Conservation (phyloP, 2,888 invertebrate species). For the Dolichopus griseipennis region DNA sequence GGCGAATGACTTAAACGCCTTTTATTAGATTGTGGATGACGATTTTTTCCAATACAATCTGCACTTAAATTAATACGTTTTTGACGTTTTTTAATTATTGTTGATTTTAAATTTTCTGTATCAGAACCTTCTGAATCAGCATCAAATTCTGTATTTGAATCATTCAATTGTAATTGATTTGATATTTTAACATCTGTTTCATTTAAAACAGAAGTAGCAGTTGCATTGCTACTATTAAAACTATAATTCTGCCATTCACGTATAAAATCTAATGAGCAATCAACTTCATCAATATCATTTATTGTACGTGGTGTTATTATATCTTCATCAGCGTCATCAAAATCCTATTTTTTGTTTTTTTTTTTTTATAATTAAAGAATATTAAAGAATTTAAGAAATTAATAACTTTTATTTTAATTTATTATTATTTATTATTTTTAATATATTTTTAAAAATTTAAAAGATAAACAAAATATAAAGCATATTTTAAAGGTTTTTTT, state of each 20-base stretch:
- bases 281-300: conserved; percentile 4
- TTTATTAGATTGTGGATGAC: conserved; percentile 17
- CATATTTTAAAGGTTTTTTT: no score
- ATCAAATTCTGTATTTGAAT: conserved; percentile 47
- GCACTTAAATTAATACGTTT: conserved; percentile 16
- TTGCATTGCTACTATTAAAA: conserved; percentile 27
- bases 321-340: conserved; percentile 26
- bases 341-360: conserved; percentile 18
- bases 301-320: background rate
- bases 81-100: background rate
- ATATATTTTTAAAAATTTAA: no score
- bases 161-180: conserved; percentile 21
- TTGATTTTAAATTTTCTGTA: conserved; percentile 38
- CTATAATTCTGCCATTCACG: conserved; percentile 29
- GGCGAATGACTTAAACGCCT: conserved; percentile 18
- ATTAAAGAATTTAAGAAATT: no score
- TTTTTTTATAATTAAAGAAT: no score
- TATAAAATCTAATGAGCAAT: conserved; percentile 23
- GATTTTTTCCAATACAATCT: conserved; percentile 18
- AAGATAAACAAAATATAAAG: no score
- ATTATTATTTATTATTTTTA: no score
- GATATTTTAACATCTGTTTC: conserved; percentile 17
- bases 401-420: no score
- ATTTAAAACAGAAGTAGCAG: conserved; percentile 20
- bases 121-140: conserved; percentile 53